A percentile compares a stretch with the other conserved stretches of the same genome.
These are phyloP conservation scores for Axinella damicornis DNA, from an alignment of 37 sponge, comb jelly and placozoan genomes.

Conservation along the genomic window DNA sequence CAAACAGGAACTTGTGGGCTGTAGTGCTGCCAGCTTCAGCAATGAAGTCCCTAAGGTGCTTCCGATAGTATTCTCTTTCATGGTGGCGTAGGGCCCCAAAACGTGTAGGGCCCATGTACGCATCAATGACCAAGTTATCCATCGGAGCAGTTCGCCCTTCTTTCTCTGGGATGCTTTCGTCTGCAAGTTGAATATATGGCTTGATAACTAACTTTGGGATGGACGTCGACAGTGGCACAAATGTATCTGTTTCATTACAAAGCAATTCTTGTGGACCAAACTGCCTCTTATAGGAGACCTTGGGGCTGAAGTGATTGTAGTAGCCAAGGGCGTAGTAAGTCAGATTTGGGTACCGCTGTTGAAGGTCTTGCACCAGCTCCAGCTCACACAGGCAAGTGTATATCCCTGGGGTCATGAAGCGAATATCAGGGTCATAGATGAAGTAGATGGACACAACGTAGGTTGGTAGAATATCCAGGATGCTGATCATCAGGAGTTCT, in stretches of 20 bases:
- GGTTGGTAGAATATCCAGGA: slow-evolving; percentile 52
- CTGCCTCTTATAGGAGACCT: slow-evolving; percentile 58
- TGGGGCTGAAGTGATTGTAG: slow-evolving; percentile 40
- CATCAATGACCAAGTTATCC: neutral
- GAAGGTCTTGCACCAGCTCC: slow-evolving; percentile 28
- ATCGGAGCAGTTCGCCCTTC: neutral
- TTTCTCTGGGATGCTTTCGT: slow-evolving; percentile 18
- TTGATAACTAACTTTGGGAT: neutral
- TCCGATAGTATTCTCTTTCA: neutral
- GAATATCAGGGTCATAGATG: slow-evolving; percentile 63
- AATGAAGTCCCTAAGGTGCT: neutral
- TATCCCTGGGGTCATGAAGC: slow-evolving; percentile 59
- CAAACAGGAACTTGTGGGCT: neutral
- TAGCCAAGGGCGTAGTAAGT: slow-evolving; percentile 56
- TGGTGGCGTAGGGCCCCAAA: neutral
- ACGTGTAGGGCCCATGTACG: neutral
- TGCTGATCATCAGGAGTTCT: slow-evolving; percentile 40
- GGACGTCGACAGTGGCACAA: neutral
- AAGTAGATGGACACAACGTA: slow-evolving; percentile 70
- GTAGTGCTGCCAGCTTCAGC: neutral
- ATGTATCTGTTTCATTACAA: slow-evolving; percentile 42
- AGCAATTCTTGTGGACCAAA: slow-evolving; percentile 51
- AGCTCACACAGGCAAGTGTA: slow-evolving; percentile 47
- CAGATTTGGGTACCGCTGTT: slow-evolving; percentile 11
- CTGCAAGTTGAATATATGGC: slow-evolving; percentile 7